Evolutionary conservation across 2,797 vertebrate genomes (phyloP).

Genomic region (Poecile montanus): DNA sequence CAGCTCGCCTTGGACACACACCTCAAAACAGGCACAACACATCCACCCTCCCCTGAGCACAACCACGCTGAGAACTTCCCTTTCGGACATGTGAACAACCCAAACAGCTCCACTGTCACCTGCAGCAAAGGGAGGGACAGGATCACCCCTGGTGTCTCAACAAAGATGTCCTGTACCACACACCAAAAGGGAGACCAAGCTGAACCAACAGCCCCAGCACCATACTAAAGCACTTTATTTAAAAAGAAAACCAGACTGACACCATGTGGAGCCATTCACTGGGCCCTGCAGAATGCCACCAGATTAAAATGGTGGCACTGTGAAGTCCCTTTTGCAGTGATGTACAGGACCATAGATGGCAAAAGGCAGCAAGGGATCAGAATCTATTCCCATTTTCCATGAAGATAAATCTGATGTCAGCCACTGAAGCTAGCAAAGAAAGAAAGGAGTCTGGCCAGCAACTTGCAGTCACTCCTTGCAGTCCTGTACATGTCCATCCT

Average conservation of each 20-base stretch:
- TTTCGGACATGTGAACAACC: accelerated
- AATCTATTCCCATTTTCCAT: background rate
- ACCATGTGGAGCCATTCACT: accelerated
- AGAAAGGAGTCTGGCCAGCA: background rate
- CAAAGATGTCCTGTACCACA: accelerated
- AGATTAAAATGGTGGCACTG: background rate
- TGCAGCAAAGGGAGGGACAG: background rate
- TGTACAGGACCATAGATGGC: background rate
- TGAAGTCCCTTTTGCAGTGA: background rate
- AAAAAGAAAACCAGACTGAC: background rate
- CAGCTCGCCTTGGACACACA: background rate
- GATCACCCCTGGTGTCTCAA: background rate
- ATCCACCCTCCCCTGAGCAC: background rate
- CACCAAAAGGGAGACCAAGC: background rate
- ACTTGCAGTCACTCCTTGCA: background rate
- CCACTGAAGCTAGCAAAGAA: background rate
- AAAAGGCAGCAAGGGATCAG: background rate
- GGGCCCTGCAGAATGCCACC: background rate
- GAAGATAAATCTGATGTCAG: background rate
- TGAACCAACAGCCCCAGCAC: accelerated
- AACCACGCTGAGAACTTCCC: background rate
- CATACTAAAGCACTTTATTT: background rate
- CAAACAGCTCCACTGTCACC: background rate
- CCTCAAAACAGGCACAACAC: background rate
- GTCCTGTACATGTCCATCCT: background rate